A percentile compares a stretch with the other conserved stretches of the same genome.
phyloP scores from a whole-genome alignment of 1,140 invertebrate species.

The Paraescarpia echinospica region DNA sequence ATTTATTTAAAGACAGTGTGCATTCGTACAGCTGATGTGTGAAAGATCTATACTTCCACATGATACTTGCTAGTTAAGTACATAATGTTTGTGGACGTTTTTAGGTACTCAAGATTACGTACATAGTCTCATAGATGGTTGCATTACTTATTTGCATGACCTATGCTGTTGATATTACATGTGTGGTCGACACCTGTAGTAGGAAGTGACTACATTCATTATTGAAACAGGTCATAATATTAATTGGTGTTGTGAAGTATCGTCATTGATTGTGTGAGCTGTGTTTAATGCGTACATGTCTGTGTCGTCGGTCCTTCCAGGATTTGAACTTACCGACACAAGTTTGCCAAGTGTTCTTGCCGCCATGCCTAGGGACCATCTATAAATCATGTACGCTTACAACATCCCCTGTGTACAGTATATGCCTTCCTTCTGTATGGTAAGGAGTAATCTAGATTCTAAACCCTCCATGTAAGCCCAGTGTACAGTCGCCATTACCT shows the following conservation, averaged over 20 bases:
- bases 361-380: too few species aligned
- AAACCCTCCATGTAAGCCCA: too few species aligned
- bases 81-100: not conserved
- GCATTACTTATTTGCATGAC: not conserved
- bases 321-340: not conserved
- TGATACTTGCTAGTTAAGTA: not conserved
- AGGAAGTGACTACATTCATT: not conserved
- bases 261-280: not conserved
- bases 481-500: too few species aligned
- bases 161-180: not conserved
- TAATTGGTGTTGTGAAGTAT: not conserved
- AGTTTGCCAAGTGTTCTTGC: not conserved
- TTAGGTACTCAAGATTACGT: not conserved
- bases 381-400: too few species aligned
- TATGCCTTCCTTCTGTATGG: too few species aligned
- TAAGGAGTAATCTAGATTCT: too few species aligned
- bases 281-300: not conserved
- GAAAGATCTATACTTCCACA: not conserved
- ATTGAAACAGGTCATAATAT: not conserved
- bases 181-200: not conserved
- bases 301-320: not conserved
- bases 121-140: not conserved
- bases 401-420: too few species aligned
- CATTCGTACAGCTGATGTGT: not conserved
- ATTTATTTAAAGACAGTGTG: not conserved